phyloP scores from a whole-genome alignment of 1,140 invertebrate species.

The Plutomurus gul region DNA sequence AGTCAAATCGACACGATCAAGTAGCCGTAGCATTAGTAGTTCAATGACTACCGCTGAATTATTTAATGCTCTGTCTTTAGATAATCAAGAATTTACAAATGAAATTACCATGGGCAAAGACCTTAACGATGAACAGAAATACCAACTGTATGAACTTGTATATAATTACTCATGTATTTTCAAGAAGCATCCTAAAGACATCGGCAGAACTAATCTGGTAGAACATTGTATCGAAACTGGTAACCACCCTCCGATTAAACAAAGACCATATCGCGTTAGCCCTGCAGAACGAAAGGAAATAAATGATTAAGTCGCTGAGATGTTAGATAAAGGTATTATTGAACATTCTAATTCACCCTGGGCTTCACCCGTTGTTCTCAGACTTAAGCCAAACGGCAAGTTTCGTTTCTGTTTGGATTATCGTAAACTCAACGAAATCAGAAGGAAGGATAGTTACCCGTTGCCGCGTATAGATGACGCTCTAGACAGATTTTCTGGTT shows the following conservation, averaged over 20 bases:
- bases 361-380: conserved; percentile 58
- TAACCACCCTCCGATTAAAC: conserved; percentile 51
- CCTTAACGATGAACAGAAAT: not conserved
- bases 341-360: conserved; percentile 57
- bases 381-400: conserved; percentile 59
- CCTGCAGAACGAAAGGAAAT: conserved; percentile 53
- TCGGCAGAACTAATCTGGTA: not conserved
- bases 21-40: not conserved
- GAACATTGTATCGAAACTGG: not conserved
- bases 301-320: conserved; percentile 55
- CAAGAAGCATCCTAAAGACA: not conserved
- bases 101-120: not conserved
- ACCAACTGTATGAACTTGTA: not conserved
- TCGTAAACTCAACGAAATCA: conserved; percentile 58
- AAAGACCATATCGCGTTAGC: conserved; percentile 53
- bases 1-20: not conserved
- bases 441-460: conserved; percentile 58
- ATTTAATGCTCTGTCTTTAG: not conserved
- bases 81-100: not conserved
- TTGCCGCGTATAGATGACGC: conserved; percentile 61
- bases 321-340: conserved; percentile 57
- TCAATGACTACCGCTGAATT: not conserved
- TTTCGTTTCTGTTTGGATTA: conserved; percentile 60
- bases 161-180: not conserved
- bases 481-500: conserved; percentile 57